Evolutionary conservation across 1,140 invertebrate genomes (phyloP).

Genomic region (Branchinecta lynchi): DNA sequence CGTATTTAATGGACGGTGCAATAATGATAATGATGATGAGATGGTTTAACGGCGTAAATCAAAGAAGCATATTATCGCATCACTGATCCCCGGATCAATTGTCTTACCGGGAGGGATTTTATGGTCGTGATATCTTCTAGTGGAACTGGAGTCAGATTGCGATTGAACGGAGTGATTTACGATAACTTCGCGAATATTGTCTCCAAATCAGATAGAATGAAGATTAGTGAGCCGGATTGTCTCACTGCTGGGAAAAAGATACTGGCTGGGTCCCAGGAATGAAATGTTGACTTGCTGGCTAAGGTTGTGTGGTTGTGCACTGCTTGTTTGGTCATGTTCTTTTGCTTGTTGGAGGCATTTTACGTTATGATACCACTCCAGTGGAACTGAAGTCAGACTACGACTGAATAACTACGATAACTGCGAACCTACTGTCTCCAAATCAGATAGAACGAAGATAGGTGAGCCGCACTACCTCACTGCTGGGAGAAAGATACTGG

Average conservation of each 20-base stretch:
- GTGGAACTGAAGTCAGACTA: neutral
- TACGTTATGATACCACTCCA: neutral
- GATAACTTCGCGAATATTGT: neutral
- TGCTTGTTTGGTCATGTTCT: too few species aligned
- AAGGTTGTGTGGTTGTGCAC: too few species aligned
- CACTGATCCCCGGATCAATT: slow-evolving; percentile 1
- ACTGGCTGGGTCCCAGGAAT: too few species aligned
- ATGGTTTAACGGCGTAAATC: slow-evolving; percentile 10
- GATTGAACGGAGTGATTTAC: neutral
- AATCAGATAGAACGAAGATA: too few species aligned
- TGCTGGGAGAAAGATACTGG: too few species aligned
- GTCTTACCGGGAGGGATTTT: neutral
- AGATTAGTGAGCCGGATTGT: too few species aligned
- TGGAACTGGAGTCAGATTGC: neutral
- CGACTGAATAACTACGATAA: neutral
- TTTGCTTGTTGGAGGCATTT: slow-evolving; percentile 3
- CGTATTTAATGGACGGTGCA: slow-evolving; percentile 8
- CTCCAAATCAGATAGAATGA: too few species aligned
- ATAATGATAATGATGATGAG: slow-evolving; percentile 12
- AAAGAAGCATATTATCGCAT: slow-evolving; percentile 3
- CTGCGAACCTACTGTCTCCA: neutral
- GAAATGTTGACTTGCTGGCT: too few species aligned
- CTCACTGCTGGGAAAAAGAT: too few species aligned
- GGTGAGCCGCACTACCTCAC: too few species aligned
- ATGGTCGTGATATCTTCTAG: neutral